A percentile compares a stretch with the other conserved stretches of the same genome.
These are phyloP conservation scores for Bujurquina vittata DNA, from an alignment of 2,113 vertebrate genomes.

Conservation along the genomic window DNA sequence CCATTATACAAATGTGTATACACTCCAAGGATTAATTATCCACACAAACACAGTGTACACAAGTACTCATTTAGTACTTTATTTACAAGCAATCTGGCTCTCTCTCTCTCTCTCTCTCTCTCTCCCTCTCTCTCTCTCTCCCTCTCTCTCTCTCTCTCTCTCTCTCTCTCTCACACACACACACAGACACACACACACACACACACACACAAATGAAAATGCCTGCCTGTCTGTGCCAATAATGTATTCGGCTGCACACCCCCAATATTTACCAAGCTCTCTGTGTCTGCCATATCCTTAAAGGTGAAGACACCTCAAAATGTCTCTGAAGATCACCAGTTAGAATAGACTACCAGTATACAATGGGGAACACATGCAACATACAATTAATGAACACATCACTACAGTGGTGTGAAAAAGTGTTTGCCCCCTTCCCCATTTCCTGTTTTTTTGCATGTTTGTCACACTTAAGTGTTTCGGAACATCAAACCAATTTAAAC, in stretches of 20 bases:
- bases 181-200: conserved; percentile 10
- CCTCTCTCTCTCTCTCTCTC: background rate
- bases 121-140: too few relatives aligned
- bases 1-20: conserved; percentile 32
- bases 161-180: too few relatives aligned
- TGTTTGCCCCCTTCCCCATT: too few relatives aligned
- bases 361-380: background rate
- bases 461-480: too few relatives aligned
- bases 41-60: background rate
- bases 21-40: background rate
- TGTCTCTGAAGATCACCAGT: conserved; percentile 42
- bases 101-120: background rate
- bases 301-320: conserved; percentile 67
- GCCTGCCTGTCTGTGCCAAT: conserved; percentile 42
- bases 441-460: too few relatives aligned
- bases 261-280: conserved; percentile 71
- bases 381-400: background rate
- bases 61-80: background rate
- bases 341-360: conserved; percentile 11
- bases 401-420: too few relatives aligned
- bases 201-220: conserved; percentile 34
- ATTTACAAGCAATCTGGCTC: background rate
- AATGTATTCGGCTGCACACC: conserved; percentile 77
- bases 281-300: conserved; percentile 65
- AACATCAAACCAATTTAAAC: too few relatives aligned